Conservation (phyloP, 2,888 invertebrate genomes). For the Unio delphinus region DNA sequence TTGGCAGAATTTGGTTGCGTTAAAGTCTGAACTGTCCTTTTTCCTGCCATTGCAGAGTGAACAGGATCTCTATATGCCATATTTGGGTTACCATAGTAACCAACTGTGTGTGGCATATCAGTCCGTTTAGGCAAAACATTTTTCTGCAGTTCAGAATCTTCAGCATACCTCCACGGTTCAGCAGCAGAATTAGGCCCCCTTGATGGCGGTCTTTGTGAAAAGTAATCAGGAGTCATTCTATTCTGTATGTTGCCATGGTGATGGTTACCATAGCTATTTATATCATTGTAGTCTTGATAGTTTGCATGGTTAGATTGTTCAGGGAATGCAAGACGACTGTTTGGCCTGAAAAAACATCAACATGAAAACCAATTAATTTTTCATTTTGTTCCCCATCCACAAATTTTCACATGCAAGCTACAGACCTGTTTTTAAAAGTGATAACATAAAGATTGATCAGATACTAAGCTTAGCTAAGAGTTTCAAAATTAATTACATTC, state of each 20-base stretch:
- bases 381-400: too few relatives aligned
- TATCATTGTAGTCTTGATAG: constrained; percentile 89
- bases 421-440: too few relatives aligned
- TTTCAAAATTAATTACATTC: too few relatives aligned
- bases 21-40: constrained; percentile 44
- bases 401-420: too few relatives aligned
- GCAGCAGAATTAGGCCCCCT: constrained; percentile 3
- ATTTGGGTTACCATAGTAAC: constrained; percentile 43
- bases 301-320: constrained; percentile 75
- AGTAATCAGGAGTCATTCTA: constrained; percentile 3
- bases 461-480: too few relatives aligned
- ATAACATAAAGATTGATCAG: too few relatives aligned
- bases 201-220: constrained; percentile 1
- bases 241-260: not conserved
- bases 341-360: constrained; percentile 10
- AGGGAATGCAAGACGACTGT: constrained; percentile 12
- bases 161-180: constrained; percentile 7
- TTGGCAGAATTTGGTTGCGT: constrained; percentile 59
- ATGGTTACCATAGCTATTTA: constrained; percentile 62
- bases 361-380: too few relatives aligned
- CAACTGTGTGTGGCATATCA: constrained; percentile 17
- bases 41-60: constrained; percentile 45
- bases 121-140: constrained; percentile 10
- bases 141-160: constrained; percentile 8
- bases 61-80: constrained; percentile 50